Percentiles rank a stretch among this genome's conserved stretches.
Evolutionary conservation across 2,888 invertebrate species (phyloP).

Genomic region (Apodemia arnacis): DNA sequence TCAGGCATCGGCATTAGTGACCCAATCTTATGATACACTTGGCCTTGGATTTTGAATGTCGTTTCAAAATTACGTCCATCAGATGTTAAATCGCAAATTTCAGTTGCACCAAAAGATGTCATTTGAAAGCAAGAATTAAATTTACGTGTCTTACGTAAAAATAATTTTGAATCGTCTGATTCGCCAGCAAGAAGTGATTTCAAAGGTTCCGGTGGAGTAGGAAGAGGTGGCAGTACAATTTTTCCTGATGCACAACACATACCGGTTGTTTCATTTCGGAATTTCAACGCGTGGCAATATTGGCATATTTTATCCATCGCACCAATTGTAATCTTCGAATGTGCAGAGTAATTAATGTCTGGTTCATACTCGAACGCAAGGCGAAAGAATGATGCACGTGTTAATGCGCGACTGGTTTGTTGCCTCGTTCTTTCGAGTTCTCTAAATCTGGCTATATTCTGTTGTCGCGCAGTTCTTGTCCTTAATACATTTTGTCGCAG

Average conservation of each 20-base stretch:
- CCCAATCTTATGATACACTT: slow-evolving; percentile 76
- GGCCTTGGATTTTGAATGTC: slow-evolving; percentile 80
- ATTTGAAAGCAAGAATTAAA: slow-evolving; percentile 78
- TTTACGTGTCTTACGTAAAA: slow-evolving; percentile 71
- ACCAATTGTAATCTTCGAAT: slow-evolving; percentile 80
- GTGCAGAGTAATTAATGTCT: slow-evolving; percentile 79
- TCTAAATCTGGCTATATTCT: slow-evolving; percentile 77
- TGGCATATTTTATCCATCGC: slow-evolving; percentile 76
- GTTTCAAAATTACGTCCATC: slow-evolving; percentile 79
- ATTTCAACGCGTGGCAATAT: slow-evolving; percentile 68
- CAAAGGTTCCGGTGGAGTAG: slow-evolving; percentile 64
- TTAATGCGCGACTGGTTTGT: slow-evolving; percentile 78
- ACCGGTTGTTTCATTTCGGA: slow-evolving; percentile 50
- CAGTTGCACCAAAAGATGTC: slow-evolving; percentile 52
- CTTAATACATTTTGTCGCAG: slow-evolving; percentile 77
- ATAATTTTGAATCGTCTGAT: slow-evolving; percentile 69
- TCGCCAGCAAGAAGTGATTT: slow-evolving; percentile 60
- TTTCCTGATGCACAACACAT: slow-evolving; percentile 75
- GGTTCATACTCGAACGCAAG: slow-evolving; percentile 82
- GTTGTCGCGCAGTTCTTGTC: slow-evolving; percentile 84
- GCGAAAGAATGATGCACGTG: slow-evolving; percentile 80
- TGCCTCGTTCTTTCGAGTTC: slow-evolving; percentile 75
- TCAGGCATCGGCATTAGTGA: slow-evolving; percentile 84
- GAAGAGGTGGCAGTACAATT: slow-evolving; percentile 59
- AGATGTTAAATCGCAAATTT: slow-evolving; percentile 68